phyloP scores from a whole-genome alignment of 2,797 vertebrate genomes.

The Decapterus maruadsi region DNA sequence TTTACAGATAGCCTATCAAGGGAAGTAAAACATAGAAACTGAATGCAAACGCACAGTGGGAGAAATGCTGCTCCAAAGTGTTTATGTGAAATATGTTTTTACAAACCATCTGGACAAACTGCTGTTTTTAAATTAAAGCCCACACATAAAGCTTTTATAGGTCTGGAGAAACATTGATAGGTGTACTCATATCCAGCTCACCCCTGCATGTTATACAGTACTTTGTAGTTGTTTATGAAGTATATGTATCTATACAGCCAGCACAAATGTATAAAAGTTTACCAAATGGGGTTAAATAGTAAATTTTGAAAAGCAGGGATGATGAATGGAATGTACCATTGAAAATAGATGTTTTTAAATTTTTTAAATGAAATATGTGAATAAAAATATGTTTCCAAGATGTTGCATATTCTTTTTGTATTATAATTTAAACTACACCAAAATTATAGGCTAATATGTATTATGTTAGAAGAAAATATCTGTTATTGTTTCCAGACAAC shows the following conservation, averaged over 20 bases:
- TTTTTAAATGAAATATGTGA: slow-evolving; percentile 29
- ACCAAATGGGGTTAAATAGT: neutral
- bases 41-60: neutral
- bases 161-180: neutral
- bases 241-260: slow-evolving; percentile 36
- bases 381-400: slow-evolving; percentile 57
- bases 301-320: neutral
- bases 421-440: too few species aligned
- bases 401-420: neutral
- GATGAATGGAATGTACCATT: slow-evolving; percentile 6
- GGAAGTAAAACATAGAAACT: slow-evolving; percentile 21
- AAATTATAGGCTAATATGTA: too few species aligned
- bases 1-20: neutral
- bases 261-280: neutral
- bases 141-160: neutral
- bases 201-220: slow-evolving; percentile 12
- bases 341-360: slow-evolving; percentile 15
- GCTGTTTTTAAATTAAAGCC: neutral
- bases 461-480: too few species aligned
- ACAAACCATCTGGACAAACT: neutral
- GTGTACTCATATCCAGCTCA: slow-evolving; percentile 11
- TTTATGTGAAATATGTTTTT: neutral
- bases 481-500: too few species aligned
- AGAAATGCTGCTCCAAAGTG: slow-evolving; percentile 42
- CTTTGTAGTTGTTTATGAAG: slow-evolving; percentile 23